These are phyloP conservation scores for Nannospalax galili DNA, from an alignment of 2,113 vertebrate species.

Conservation along the genomic window DNA sequence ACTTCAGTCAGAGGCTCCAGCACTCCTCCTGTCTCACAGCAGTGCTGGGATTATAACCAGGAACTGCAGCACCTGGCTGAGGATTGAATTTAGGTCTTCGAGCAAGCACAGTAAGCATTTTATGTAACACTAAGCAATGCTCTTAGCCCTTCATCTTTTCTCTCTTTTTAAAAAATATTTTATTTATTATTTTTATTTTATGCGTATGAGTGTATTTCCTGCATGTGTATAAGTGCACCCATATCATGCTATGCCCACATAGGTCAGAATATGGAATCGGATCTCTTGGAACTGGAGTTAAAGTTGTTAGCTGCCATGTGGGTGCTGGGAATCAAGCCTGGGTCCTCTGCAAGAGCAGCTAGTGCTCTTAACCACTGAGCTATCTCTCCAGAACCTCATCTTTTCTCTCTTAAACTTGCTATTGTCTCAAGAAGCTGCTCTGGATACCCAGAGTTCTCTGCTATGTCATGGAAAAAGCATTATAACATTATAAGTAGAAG, in stretches of 20 bases:
- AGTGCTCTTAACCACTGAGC: no score
- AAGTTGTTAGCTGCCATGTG: no score
- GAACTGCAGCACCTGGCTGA: neutral
- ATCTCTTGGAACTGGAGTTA: no score
- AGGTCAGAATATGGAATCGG: no score
- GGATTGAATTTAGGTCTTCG: neutral
- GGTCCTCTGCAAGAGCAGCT: no score
- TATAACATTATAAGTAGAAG: neutral
- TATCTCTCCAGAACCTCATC: neutral
- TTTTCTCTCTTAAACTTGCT: slow-evolving; percentile 13
- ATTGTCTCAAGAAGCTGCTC: slow-evolving; percentile 32
- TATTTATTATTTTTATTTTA: no score
- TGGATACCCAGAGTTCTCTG: neutral
- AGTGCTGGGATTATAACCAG: neutral
- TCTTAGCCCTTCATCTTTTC: neutral
- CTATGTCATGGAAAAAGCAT: slow-evolving; percentile 35
- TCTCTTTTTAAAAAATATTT: no score
- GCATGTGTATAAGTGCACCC: no score
- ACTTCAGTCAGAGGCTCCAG: neutral
- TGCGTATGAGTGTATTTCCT: no score
- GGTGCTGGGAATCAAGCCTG: no score
- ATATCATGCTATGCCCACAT: no score
- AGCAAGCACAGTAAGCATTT: neutral
- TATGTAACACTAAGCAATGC: neutral
- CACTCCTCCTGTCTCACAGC: neutral